Conservation (phyloP, 2,797 vertebrate genomes). For the Spinus pinus region DNA sequence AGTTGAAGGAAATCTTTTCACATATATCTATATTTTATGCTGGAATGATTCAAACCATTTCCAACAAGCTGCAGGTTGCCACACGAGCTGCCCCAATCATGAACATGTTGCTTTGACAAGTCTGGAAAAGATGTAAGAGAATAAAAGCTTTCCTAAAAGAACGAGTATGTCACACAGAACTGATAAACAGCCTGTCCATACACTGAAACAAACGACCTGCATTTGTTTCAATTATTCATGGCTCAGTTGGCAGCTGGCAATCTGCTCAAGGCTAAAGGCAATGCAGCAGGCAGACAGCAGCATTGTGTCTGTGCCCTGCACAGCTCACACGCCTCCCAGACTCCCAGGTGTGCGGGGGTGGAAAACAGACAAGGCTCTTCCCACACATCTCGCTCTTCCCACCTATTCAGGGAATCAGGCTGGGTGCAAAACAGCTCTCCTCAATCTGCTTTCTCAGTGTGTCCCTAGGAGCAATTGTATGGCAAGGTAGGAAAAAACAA, state of each 20-base stretch:
- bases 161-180: background rate
- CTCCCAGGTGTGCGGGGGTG: background rate
- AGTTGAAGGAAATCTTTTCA: background rate
- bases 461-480: background rate
- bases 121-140: background rate
- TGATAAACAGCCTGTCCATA: background rate
- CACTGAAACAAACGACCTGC: background rate
- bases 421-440: background rate
- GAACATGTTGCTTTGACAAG: background rate
- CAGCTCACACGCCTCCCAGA: background rate
- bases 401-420: background rate
- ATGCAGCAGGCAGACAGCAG: background rate
- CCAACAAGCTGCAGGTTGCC: background rate
- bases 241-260: background rate
- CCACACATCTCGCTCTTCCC: constrained; percentile 3
- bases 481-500: background rate
- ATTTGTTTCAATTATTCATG: background rate
- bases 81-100: background rate
- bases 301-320: background rate
- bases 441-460: background rate
- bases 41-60: background rate
- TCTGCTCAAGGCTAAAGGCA: background rate
- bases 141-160: constrained; percentile 6
- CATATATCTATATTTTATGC: background rate
- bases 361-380: constrained; percentile 4